Base-by-base conservation (phyloP, 1,140 invertebrate genomes). In the Drosophila seguyi region DNA sequence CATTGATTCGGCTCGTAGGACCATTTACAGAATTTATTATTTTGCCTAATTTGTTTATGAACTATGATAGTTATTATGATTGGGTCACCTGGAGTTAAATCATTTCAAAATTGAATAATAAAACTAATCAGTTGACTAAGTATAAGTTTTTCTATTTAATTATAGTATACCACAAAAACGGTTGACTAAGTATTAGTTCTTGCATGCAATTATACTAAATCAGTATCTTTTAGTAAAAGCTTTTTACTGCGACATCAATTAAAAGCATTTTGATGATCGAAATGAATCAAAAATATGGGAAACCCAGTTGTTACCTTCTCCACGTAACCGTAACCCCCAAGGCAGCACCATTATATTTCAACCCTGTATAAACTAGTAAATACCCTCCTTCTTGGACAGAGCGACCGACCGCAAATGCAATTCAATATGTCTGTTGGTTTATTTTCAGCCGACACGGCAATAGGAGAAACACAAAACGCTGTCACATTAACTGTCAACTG, bases 401-500 rank as follows among this genome's bases (percentile, higher is more conserved):
- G 18, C 4, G 45, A 39, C 20, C 66, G 47, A 63, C 69, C 72
- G 52, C 44, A 75, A 68, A 31, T 79, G 85, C 85, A 90, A 84
- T 90, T 75, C 80, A 90, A 88, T 88, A 84, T 77, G 84, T 65
- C 80, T 85, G 84, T 90, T 77, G 83, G 81, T 90, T 88, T 81
- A 84, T 88, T 88, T 87, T 68, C 55, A 78, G 86, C 62, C 76
- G 68, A 76, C 83, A 84, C 62, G 73, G 62, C 69, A 73, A 72
- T 59, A 59, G 57, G 66, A 72, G 74, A 76, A 76, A 78, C 75
- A 78, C 65, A 78, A 90, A 83, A 75, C 81, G 74, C 81, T 90
- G 81, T 90, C 85, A 88, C 85, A 90, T 88, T 88, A 88, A 88
- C 85, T 88, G 85, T 88, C 85, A 88, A 90, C 85, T 88, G 74